Base-by-base conservation (phyloP, 2,888 invertebrate species). In the Sussaba pulchella region DNA sequence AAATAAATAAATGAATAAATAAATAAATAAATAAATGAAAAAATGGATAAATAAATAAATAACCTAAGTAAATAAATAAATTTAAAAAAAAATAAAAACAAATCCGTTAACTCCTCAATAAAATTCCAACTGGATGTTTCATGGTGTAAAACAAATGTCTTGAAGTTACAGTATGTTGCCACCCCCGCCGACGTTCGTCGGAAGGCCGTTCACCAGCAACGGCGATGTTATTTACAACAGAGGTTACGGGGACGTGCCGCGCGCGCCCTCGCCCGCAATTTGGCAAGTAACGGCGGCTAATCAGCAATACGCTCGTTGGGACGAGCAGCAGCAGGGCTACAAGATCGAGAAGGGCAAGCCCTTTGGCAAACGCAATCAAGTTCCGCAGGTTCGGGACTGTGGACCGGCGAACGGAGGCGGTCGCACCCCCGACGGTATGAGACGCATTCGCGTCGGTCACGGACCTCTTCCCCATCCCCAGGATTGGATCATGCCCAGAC, bases 371-470 rank as follows among this genome's bases (percentile, higher is more conserved):
- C 87, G 90, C 70, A 75, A 80, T n/a, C 86, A 87, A 52, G 73
- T 85, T 63, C 85, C 89, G 76, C 88, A 87, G 83, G 85, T 80
- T 78, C 88, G 89, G 71, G 90, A 90, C 31, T 83, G 78, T 45
- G 75, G 75, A 17, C 39, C 74, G 57, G 41, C 76, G 43, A 84
- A 81, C 70, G 54, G 66, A 24, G 54, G 81, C 57, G 81, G 85
- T 69, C 87, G 87, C 45, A 90, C 91, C 14, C 90, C 92, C 2
- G 89, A 91, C 26, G 88, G 89, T 14, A 87, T 88, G 69, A 86
- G 92, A 61, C 89, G 90, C 47, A 89, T 91, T 8, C 88, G 89
- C 78, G 91, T 91, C 54, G 83, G 87, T 19, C 90, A 91, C 43
- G 87, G 85, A 76, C 84, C 88, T 17, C 84, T 88, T 45, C 78